phyloP scores from a whole-genome alignment of 2,888 invertebrate species.

The Melipona bicolor region DNA sequence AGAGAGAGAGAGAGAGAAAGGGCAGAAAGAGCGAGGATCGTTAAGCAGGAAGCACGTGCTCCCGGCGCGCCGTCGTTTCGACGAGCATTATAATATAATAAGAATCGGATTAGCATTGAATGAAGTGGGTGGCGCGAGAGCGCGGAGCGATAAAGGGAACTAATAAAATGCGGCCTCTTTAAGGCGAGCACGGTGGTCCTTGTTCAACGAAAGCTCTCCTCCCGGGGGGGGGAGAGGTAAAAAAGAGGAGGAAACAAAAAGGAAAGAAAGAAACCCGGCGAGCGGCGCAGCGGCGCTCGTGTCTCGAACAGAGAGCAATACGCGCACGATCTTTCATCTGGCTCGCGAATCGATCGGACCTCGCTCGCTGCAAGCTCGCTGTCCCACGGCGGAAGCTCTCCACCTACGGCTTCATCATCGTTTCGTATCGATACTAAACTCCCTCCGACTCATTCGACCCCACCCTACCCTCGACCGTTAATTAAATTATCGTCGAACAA shows the following conservation, averaged over 20 bases:
- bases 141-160: constrained; percentile 51
- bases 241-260: constrained; percentile 6
- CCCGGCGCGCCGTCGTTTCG: constrained; percentile 68
- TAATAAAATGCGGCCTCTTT: constrained; percentile 53
- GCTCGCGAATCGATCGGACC: not conserved
- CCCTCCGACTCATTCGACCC: not conserved
- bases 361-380: constrained; percentile 14
- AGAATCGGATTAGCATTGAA: constrained; percentile 84
- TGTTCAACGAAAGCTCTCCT: constrained; percentile 41
- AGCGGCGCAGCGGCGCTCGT: not conserved
- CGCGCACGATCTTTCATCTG: not conserved
- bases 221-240: no score
- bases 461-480: constrained; percentile 53
- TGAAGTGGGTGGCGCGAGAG: constrained; percentile 81
- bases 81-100: constrained; percentile 83
- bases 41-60: constrained; percentile 71
- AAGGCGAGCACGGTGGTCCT: constrained; percentile 71
- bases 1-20: not conserved
- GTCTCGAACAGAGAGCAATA: not conserved
- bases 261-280: constrained; percentile 9
- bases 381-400: constrained; percentile 42
- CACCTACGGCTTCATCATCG: constrained; percentile 61
- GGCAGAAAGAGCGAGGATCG: constrained; percentile 6
- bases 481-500: constrained; percentile 68
- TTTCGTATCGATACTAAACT: constrained; percentile 57